phyloP scores from a whole-genome alignment of 2,888 invertebrate species.

The Steromphala cineraria region DNA sequence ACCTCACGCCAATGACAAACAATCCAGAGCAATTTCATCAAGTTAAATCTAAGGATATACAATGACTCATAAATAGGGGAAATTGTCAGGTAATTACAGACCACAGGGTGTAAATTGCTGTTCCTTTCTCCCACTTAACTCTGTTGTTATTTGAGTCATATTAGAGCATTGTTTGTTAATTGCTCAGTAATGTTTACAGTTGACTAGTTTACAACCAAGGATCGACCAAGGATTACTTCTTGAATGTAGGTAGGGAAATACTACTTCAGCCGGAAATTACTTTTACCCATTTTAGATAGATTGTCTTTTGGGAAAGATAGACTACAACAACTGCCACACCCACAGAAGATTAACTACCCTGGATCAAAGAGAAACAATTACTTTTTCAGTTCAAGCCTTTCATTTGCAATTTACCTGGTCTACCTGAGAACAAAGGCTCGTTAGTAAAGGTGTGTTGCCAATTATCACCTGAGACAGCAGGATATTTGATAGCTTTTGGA shows the following conservation, averaged over 20 bases:
- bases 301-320: too few species aligned
- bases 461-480: neutral
- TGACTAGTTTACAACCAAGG: too few species aligned
- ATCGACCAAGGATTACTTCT: too few species aligned
- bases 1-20: too few species aligned
- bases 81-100: neutral
- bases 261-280: too few species aligned
- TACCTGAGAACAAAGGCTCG: neutral
- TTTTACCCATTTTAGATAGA: too few species aligned
- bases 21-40: too few species aligned
- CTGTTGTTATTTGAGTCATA: neutral
- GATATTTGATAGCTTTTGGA: too few species aligned
- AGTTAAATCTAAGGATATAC: neutral
- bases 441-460: neutral
- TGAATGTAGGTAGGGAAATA: too few species aligned
- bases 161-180: slow-evolving; percentile 10
- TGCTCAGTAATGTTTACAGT: neutral
- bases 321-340: neutral
- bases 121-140: neutral
- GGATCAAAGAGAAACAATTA: neutral
- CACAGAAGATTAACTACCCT: neutral
- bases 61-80: neutral
- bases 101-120: neutral
- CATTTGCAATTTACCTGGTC: neutral
- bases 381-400: neutral